Conservation (phyloP, 1,140 invertebrate genomes). For the Pogonomyrmex californicus region DNA sequence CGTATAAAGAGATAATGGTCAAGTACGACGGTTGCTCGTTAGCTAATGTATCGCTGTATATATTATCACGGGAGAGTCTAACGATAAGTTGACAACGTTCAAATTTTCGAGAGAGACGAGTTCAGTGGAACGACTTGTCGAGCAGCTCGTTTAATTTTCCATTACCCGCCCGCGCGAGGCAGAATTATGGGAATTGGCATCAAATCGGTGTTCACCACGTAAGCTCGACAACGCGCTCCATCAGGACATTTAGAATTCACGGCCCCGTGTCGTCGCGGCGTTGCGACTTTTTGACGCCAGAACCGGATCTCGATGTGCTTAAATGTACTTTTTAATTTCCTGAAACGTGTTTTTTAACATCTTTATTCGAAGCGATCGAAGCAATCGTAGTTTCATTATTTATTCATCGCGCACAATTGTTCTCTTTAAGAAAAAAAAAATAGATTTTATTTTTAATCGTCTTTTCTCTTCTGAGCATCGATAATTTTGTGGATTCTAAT, state of each 20-base stretch:
- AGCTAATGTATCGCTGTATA: conserved; percentile 76
- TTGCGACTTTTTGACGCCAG: conserved; percentile 10
- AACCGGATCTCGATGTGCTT: too few relatives aligned
- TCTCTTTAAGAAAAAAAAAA: neutral
- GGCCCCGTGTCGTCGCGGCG: neutral
- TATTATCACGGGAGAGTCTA: conserved; percentile 67
- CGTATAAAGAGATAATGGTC: conserved; percentile 63
- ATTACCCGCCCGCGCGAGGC: neutral
- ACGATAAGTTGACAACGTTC: conserved; percentile 36
- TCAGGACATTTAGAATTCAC: neutral
- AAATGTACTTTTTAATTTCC: neutral
- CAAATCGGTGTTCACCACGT: neutral
- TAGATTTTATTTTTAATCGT: neutral
- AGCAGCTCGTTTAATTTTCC: conserved; percentile 21
- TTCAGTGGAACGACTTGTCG: conserved; percentile 11
- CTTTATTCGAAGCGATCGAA: neutral
- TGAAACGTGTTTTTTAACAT: too few relatives aligned
- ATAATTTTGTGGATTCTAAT: neutral
- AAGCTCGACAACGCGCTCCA: conserved; percentile 13
- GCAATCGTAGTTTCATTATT: neutral
- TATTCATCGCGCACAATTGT: neutral
- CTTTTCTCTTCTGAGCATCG: neutral
- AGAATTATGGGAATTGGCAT: neutral
- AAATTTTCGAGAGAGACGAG: conserved; percentile 25
- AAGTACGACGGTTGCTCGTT: conserved; percentile 72